Evolutionary conservation across 2,888 invertebrate genomes (phyloP), one percentile per base, ranked within the genome.

Genomic region (Gortyna flavago): DNA sequence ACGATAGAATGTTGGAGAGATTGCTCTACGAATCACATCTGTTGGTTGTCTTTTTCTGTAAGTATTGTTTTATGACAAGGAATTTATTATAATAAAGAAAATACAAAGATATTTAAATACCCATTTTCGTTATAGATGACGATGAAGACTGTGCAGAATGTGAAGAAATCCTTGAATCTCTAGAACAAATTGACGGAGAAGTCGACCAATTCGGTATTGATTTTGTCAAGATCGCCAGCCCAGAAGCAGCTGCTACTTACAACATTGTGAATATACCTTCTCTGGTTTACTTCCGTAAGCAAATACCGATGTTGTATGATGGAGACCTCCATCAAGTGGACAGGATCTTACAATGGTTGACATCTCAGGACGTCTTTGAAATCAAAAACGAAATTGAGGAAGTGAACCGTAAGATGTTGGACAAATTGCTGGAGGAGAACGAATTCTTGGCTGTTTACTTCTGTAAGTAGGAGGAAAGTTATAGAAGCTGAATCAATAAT

Each of bases 311-410:
- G 94, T 97, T 98, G 9, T 99, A 99, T 92, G 99, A 99, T 89
- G 99, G 99, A 9, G 99, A 99, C 92, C 95, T 99, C 59, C 98
- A 97, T 84, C 99, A 99, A 93, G 98, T 98, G 59, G 99, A 99
- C 72, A 98, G 98, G 92, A 97, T 99, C 38, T 96, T 99, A 9
- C 97, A 98, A 83, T 99, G 99, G 99, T 95, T 99, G 64, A 99
- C 99, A 44, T 99, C 99, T 69, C 99, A 99, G 92, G 99, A 99
- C 93, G 98, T 99, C 74, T 99, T 99, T 95, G 99, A 99, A 95
- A 98, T 99, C 74, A 99, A 99, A 97, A 99, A 99, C 92, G 99
- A 99, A 97, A 99, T 99, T 91, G 99, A 99, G 94, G 99, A 99
- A 93, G 99, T 99, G 16, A 99, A 99, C 94, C 98, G 98, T 84